Percentiles rank a stretch among this genome's conserved stretches.
Conservation (phyloP, 2,888 invertebrate genomes). For the Cataglyphis rosenhaueri region DNA sequence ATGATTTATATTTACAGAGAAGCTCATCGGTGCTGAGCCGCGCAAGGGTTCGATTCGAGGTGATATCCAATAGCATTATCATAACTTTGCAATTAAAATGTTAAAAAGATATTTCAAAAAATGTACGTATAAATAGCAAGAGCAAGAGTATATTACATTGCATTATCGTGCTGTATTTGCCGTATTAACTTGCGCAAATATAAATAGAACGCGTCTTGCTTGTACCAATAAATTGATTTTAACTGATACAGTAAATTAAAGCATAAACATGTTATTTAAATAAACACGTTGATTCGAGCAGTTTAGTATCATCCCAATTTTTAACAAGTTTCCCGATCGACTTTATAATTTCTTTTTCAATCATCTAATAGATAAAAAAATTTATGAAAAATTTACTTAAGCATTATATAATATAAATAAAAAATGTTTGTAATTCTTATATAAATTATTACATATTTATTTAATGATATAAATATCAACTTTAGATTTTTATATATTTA, state of each 20-base stretch:
- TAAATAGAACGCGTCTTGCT: not conserved
- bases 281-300: not conserved
- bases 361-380: not conserved
- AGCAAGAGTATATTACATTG: not conserved
- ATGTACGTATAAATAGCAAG: not conserved
- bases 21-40: not conserved
- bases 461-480: not conserved
- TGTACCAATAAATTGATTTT: not conserved
- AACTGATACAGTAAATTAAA: not conserved
- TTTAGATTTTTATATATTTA: no score
- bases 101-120: not conserved
- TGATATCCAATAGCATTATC: slow-evolving; percentile 1
- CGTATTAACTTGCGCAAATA: not conserved
- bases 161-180: not conserved
- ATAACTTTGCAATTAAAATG: not conserved
- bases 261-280: not conserved
- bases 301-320: not conserved
- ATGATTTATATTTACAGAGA: not conserved
- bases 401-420: not conserved
- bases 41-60: not conserved
- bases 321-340: not conserved
- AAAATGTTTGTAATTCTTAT: not conserved
- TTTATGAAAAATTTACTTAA: not conserved
- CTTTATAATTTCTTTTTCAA: not conserved
- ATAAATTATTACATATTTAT: not conserved